phyloP scores from a whole-genome alignment of 2,888 invertebrate genomes.

The Macrophya annulata region DNA sequence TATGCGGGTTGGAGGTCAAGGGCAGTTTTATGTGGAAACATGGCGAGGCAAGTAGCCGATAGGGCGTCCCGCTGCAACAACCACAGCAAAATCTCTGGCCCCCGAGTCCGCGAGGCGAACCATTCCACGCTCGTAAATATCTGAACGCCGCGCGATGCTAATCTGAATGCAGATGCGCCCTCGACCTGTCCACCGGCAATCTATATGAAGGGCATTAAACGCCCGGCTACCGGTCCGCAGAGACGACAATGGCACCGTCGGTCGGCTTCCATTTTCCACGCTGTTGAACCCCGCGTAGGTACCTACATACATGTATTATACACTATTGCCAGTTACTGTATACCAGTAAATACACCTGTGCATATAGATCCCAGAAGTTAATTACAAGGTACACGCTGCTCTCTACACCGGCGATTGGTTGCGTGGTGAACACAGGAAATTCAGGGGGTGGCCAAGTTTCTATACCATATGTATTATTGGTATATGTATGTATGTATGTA shows the following conservation, averaged over 20 bases:
- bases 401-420: conserved; percentile 19
- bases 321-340: conserved; percentile 5
- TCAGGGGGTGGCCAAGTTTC: not conserved
- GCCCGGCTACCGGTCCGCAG: conserved; percentile 48
- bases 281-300: conserved; percentile 5
- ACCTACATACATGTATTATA: conserved; percentile 13
- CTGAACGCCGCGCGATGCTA: conserved; percentile 71
- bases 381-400: conserved; percentile 35
- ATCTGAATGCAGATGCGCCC: conserved; percentile 75
- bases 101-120: conserved; percentile 33
- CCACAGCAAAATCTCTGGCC: conserved; percentile 52
- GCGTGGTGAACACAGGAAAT: not conserved
- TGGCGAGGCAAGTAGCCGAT: conserved; percentile 62
- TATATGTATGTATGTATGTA: no score
- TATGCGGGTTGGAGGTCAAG: conserved; percentile 76
- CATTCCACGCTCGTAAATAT: conserved; percentile 70
- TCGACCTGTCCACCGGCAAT: conserved; percentile 67
- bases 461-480: no score
- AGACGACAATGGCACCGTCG: conserved; percentile 48
- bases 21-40: conserved; percentile 73
- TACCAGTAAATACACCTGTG: conserved; percentile 18
- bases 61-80: conserved; percentile 57
- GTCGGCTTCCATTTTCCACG: conserved; percentile 51
- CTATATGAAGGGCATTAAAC: conserved; percentile 69
- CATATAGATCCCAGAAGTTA: conserved; percentile 31